Evolutionary conservation across 2,797 vertebrate species (phyloP).

Genomic region (Crax fasciolata): DNA sequence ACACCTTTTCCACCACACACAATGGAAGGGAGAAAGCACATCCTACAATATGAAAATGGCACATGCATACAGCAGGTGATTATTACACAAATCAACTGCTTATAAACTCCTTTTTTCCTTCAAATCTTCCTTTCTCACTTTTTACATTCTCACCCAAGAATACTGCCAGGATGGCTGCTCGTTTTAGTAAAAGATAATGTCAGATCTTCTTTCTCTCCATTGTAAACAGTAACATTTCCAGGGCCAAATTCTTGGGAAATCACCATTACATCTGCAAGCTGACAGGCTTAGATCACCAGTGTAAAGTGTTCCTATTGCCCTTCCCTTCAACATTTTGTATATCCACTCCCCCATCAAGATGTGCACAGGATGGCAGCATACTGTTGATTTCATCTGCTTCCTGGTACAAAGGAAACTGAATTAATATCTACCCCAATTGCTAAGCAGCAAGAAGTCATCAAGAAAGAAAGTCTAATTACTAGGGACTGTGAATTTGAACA

Average conservation of each 20-base stretch:
- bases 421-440: rapidly evolving
- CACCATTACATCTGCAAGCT: background rate
- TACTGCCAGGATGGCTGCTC: background rate
- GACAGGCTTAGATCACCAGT: background rate
- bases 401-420: background rate
- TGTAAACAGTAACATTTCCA: background rate
- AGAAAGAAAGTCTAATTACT: background rate
- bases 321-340: background rate
- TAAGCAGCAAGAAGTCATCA: background rate
- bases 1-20: background rate
- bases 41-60: background rate
- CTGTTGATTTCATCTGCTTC: background rate
- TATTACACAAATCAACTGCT: background rate
- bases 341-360: background rate
- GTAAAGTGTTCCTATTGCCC: background rate
- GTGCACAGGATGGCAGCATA: background rate
- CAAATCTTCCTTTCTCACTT: background rate
- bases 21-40: background rate
- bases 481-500: background rate
- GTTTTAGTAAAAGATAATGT: background rate
- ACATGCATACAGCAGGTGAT: background rate
- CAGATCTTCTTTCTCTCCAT: background rate
- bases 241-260: background rate
- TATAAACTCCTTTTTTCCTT: background rate
- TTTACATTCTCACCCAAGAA: background rate